A percentile compares a stretch with the other conserved stretches of the same genome.
Evolutionary conservation across 2,797 vertebrate genomes (phyloP).

Genomic region (Apodemus agrarius): DNA sequence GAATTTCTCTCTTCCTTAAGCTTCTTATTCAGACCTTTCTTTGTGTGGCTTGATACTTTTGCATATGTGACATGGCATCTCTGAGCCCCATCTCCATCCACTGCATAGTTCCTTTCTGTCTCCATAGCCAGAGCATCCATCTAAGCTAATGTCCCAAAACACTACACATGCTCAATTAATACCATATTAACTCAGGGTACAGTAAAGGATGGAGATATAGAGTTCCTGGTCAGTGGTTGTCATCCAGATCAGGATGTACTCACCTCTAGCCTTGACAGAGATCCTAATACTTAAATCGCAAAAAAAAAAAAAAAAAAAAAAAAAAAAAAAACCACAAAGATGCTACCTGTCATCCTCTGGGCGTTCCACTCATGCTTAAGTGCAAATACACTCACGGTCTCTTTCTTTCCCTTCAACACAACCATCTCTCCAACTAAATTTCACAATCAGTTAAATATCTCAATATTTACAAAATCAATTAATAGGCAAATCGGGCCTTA

Average conservation of each 20-base stretch:
- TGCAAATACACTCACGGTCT: background rate
- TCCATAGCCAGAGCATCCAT: background rate
- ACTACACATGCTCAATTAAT: background rate
- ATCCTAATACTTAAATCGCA: background rate
- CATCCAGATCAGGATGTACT: background rate
- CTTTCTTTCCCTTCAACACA: background rate
- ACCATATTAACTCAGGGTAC: background rate
- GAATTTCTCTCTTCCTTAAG: background rate
- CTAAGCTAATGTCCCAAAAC: background rate
- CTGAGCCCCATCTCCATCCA: background rate
- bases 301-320: background rate
- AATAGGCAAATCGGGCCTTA: background rate
- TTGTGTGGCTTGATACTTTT: background rate
- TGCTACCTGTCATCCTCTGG: background rate
- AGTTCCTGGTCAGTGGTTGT: background rate
- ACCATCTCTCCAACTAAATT: background rate
- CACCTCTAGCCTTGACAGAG: background rate
- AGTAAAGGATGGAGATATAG: background rate
- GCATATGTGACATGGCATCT: too few species aligned
- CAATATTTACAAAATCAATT: conserved; percentile 8
- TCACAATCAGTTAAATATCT: background rate
- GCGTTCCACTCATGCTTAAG: background rate
- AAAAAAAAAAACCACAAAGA: background rate
- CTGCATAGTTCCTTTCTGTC: background rate
- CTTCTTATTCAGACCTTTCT: background rate